Conservation (phyloP, 2,113 vertebrate species). For the Malurus elegans region DNA sequence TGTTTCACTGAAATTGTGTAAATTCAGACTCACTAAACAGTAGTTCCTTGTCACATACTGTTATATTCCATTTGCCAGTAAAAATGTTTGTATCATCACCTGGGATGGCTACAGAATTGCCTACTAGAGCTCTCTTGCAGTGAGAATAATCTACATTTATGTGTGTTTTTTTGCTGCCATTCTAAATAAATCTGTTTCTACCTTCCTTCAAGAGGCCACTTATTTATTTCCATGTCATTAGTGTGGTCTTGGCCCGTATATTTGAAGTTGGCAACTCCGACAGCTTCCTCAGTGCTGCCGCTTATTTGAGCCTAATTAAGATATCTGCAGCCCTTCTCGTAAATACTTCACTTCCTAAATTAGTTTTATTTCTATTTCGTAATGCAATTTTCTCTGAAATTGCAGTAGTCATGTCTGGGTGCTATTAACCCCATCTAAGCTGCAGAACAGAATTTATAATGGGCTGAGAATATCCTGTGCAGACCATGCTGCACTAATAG, state of each 20-base stretch:
- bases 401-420: neutral
- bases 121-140: neutral
- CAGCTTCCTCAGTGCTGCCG: neutral
- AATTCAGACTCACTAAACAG: neutral
- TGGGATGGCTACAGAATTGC: neutral
- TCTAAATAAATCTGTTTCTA: neutral
- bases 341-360: slow-evolving; percentile 49
- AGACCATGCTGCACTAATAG: neutral
- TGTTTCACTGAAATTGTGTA: neutral
- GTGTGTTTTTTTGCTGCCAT: neutral
- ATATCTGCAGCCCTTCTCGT: neutral
- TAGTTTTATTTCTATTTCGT: neutral
- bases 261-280: neutral
- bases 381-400: slow-evolving; percentile 20
- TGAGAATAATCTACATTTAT: neutral
- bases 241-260: neutral
- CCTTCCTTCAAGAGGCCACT: slow-evolving; percentile 8
- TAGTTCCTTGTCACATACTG: neutral
- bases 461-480: neutral
- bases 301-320: neutral
- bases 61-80: neutral
- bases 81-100: neutral
- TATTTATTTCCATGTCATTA: slow-evolving; percentile 12
- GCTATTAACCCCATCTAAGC: slow-evolving; percentile 9
- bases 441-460: neutral